These are phyloP conservation scores for Coregonus clupeaformis DNA, from an alignment of 2,113 vertebrate species.

Conservation along the genomic window DNA sequence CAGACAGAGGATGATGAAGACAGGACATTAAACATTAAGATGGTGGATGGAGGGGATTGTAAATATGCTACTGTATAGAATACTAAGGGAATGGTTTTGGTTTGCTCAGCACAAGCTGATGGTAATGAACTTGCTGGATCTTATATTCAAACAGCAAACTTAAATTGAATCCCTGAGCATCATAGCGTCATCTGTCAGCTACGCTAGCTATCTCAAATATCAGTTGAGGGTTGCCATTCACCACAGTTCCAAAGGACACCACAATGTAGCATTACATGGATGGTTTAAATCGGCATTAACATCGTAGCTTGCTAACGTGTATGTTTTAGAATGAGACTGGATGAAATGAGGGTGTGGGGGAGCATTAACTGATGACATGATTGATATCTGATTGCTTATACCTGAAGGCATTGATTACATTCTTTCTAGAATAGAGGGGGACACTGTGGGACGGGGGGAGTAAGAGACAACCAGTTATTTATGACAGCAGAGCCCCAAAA, in stretches of 20 bases:
- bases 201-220: not conserved
- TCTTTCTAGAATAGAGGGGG: constrained; percentile 42
- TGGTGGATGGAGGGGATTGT: not conserved
- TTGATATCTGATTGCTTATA: constrained; percentile 5
- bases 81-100: not conserved
- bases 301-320: not conserved
- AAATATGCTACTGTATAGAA: not conserved
- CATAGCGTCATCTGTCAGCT: not conserved
- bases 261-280: not conserved
- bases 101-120: not conserved
- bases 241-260: not conserved
- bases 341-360: not conserved
- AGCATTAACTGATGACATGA: not conserved
- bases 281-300: not conserved
- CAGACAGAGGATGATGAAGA: not conserved
- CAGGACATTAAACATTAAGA: not conserved
- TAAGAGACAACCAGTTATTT: constrained; percentile 41
- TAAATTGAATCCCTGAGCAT: not conserved
- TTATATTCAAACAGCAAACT: no score
- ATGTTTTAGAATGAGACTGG: not conserved
- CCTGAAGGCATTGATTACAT: constrained; percentile 43
- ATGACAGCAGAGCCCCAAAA: not conserved
- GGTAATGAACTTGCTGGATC: no score
- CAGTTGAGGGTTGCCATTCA: not conserved
- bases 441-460: constrained; percentile 35